Base-by-base conservation (phyloP, 2,797 vertebrate species). In the Threskiornis aethiopicus region DNA sequence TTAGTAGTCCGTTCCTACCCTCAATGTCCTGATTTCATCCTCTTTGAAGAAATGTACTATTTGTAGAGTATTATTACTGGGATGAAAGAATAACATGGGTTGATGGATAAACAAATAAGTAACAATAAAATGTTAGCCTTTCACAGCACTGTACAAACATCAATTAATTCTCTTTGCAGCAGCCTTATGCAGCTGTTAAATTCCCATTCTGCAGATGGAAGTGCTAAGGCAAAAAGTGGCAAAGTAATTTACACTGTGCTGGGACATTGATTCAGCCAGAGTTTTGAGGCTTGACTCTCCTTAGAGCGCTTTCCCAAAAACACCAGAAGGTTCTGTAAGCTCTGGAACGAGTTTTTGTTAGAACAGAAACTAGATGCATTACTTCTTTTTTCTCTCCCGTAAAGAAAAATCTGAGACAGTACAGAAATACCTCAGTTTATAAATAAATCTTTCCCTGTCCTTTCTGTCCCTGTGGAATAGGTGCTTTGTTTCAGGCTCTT, bases 31-130 rank as follows among this genome's bases (percentile, higher is more conserved):
- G 70, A 69, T 91, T 90, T 83, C 69, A 61, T 77, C 12, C 8
- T 67, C 24, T 83, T 85, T 84, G 57, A 87, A 90, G 58, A 92
- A 46, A 41, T 69, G 33, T 51, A 33, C 44, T 92, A 31, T 91
- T 95, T 97, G 75, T 77, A 90, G 33, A 81, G 42, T 51, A 65
- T 89, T 88, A 89, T 82, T 89, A 54, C 13, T 20, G 61, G 66
- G 49, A 85, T 89, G 65, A 83, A 90, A 85, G 57, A 33, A 73
- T 77, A 96, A 65, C 67, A 80, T 37, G 46, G 33, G 46, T 47
- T 94, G 89, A 83, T 81, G 35, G 69, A 87, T 87, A 90, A 96
- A 96, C 78, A 95, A 97, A 87, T 78, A 94, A 84, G 42, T 54
- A 69, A 78, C 54, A 91, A 86, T 84, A 86, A 96, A 95, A 82